Evolutionary conservation across 2,888 invertebrate species (phyloP), one percentile per base, ranked within the genome.

Genomic region (Agrotis puta): DNA sequence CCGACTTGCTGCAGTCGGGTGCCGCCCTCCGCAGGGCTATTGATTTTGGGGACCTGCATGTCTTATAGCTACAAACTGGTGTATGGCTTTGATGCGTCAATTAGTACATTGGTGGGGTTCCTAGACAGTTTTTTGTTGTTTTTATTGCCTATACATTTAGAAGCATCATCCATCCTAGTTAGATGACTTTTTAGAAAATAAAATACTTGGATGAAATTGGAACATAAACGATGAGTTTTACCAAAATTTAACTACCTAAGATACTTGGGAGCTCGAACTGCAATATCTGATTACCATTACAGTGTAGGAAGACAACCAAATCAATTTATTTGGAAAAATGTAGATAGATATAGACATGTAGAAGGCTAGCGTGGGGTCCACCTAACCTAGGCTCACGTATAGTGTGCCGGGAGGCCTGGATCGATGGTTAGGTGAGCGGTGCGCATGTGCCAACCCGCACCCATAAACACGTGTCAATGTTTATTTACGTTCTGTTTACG

Each of bases 401-500:
- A 89, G 70, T 87, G 86, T 88, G 86, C 81, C 86, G 88, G 85
- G 87, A 78, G 82, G 82, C 65, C 48, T 75, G 87, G 90, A 91
- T 93, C 94, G 91, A 93, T 93, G 85, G 48, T 66, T 20, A 71
- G 59, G 59, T 75, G 39, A 72, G 58, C 79, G 79, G 64, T 48
- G 90, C 94, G 95, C 95, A 90, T 89, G 94, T 92, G 91, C 88
- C 83, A 61, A 79, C 88, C 91, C 91, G 91, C 93, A 90, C 92
- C 92, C 89, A 88, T 88, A 89, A 85, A 88, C 95, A 95, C 95
- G 95, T 95, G 95, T 92, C 94, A 93, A 90, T 95, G 95, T 95
- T 95, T 95, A 94, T 95, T 95, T 95, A 95, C 95, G 93, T 95
- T 93, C 90, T 85, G 85, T 88, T 89, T 92, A 92, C 92, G 91